Conservation (phyloP, 2,888 invertebrate genomes). For the Augiades crinisus region DNA sequence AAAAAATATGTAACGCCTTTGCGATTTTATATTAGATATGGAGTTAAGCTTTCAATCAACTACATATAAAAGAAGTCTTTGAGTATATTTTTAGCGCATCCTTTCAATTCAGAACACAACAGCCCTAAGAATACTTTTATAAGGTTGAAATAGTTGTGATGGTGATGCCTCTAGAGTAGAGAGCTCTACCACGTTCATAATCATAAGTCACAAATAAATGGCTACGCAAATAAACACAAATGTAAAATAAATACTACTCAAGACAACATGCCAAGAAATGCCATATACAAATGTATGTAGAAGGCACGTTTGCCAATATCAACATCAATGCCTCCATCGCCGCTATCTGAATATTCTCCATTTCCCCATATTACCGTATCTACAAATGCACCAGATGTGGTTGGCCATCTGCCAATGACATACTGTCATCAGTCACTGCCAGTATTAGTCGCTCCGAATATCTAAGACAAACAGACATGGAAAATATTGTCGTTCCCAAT, state of each 20-base stretch:
- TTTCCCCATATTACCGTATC: constrained; percentile 19
- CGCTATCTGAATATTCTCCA: constrained; percentile 12
- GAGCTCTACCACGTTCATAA: too few relatives aligned
- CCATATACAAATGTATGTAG: constrained; percentile 1
- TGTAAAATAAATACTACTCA: background rate
- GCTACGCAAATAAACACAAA: background rate
- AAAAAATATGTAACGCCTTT: too few relatives aligned
- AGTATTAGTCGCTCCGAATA: background rate
- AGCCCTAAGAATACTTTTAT: too few relatives aligned
- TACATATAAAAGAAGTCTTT: too few relatives aligned
- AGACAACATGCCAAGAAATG: too few relatives aligned
- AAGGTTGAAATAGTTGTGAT: too few relatives aligned
- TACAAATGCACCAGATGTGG: constrained; percentile 16
- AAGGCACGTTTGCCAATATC: constrained; percentile 13
- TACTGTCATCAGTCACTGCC: constrained; percentile 12
- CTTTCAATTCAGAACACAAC: too few relatives aligned
- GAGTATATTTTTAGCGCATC: too few relatives aligned
- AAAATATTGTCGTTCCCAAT: background rate
- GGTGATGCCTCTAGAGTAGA: too few relatives aligned
- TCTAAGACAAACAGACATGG: constrained; percentile 9
- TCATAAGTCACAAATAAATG: background rate
- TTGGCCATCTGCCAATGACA: constrained; percentile 18
- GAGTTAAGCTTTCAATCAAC: too few relatives aligned
- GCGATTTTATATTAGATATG: too few relatives aligned
- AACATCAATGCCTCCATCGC: constrained; percentile 9